A percentile compares a stretch with the other conserved stretches of the same genome.
phyloP scores from a whole-genome alignment of 2,797 vertebrate genomes.

The Amazona finschi region DNA sequence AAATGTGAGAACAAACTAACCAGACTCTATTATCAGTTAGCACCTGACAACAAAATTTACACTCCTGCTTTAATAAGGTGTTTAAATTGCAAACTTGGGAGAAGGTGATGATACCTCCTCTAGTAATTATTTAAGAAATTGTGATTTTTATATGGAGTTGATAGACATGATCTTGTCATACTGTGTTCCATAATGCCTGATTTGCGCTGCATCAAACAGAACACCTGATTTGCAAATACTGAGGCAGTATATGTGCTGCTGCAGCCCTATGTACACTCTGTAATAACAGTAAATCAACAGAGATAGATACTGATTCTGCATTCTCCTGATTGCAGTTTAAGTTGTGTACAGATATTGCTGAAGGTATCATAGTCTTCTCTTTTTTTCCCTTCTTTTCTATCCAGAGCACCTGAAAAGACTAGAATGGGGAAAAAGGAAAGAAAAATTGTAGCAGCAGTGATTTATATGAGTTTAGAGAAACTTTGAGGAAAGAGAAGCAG shows the following conservation, averaged over 20 bases:
- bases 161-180: not conserved
- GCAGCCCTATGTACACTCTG: not conserved
- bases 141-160: not conserved
- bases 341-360: not conserved
- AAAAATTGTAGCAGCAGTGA: not conserved
- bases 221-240: not conserved
- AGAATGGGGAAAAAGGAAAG: not conserved
- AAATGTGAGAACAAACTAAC: not conserved
- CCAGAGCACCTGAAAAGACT: not conserved
- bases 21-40: not conserved
- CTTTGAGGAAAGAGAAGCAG: not conserved
- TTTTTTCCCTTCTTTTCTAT: not conserved
- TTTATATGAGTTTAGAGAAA: not conserved
- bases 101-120: not conserved
- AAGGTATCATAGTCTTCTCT: not conserved
- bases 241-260: not conserved
- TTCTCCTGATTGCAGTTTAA: not conserved
- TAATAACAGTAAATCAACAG: not conserved
- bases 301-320: not conserved
- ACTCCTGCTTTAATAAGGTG: not conserved
- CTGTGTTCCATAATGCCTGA: not conserved
- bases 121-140: not conserved
- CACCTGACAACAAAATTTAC: not conserved
- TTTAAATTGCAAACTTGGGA: not conserved
- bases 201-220: not conserved